phyloP scores from a whole-genome alignment of 2,113 vertebrate species.

The Peromyscus leucopus region DNA sequence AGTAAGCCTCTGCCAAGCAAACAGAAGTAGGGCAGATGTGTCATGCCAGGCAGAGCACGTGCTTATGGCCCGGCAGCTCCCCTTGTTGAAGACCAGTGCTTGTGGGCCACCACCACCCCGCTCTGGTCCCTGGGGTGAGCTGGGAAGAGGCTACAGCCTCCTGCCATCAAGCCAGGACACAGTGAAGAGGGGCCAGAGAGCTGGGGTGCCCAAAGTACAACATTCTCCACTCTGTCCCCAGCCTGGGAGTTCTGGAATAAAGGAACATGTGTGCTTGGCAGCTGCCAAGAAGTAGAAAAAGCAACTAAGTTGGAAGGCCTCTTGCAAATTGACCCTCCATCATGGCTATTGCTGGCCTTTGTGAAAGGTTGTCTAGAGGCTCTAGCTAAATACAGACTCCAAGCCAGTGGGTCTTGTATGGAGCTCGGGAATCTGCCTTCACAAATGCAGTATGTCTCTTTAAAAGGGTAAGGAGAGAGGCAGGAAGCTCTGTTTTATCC shows the following conservation, averaged over 20 bases:
- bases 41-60: not conserved
- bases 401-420: not conserved
- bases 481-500: not conserved
- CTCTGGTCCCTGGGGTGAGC: not conserved
- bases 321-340: not conserved
- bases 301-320: not conserved
- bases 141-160: not conserved
- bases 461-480: not conserved
- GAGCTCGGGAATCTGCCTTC: not conserved
- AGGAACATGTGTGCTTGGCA: not conserved
- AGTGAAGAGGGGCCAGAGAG: not conserved
- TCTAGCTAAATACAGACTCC: not conserved
- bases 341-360: not conserved
- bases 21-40: not conserved
- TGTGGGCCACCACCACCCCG: no score
- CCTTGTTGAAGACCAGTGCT: not conserved
- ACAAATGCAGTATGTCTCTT: not conserved
- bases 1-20: not conserved
- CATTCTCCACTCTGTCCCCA: not conserved
- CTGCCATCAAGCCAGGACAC: not conserved
- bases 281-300: not conserved
- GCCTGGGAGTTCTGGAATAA: not conserved
- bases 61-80: not conserved
- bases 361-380: not conserved
- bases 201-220: not conserved